phyloP scores from a whole-genome alignment of 2,888 invertebrate genomes.

The Pteria penguin region DNA sequence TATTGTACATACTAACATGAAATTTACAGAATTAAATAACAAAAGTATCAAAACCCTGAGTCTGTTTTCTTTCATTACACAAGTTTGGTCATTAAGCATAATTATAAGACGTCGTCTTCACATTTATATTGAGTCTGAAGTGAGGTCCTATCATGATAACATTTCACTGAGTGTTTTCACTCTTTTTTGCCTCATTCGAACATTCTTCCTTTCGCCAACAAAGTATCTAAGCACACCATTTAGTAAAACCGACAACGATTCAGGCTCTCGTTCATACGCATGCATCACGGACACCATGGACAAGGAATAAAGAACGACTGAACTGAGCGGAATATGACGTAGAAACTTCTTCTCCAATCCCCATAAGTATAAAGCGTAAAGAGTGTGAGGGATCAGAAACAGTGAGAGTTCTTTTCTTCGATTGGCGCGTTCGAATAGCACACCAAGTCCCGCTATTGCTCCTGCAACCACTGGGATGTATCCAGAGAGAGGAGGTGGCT shows the following conservation, averaged over 20 bases:
- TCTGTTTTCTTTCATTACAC: too few relatives aligned
- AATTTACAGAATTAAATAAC: too few relatives aligned
- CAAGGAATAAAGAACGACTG: conserved; percentile 61
- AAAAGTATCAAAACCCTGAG: too few relatives aligned
- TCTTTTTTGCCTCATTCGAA: conserved; percentile 36
- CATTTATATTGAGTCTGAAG: too few relatives aligned
- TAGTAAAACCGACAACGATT: conserved; percentile 63
- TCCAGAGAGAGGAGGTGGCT: conserved; percentile 62
- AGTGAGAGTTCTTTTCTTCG: conserved; percentile 67
- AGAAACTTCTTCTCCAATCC: conserved; percentile 45
- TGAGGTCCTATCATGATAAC: conserved; percentile 33
- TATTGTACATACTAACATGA: too few relatives aligned
- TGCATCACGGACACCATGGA: conserved; percentile 73
- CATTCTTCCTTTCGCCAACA: conserved; percentile 58
- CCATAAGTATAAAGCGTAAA: conserved; percentile 62
- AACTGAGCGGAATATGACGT: conserved; percentile 56
- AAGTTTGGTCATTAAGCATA: too few relatives aligned
- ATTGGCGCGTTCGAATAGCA: conserved; percentile 62
- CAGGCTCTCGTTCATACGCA: conserved; percentile 71
- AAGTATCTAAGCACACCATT: conserved; percentile 66
- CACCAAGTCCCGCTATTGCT: conserved; percentile 56
- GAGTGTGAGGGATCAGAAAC: conserved; percentile 66
- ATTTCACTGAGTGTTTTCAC: conserved; percentile 50
- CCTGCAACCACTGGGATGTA: conserved; percentile 65
- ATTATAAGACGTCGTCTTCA: too few relatives aligned